Conservation (phyloP, 1,140 invertebrate species). For the Drosophila jambulina region DNA sequence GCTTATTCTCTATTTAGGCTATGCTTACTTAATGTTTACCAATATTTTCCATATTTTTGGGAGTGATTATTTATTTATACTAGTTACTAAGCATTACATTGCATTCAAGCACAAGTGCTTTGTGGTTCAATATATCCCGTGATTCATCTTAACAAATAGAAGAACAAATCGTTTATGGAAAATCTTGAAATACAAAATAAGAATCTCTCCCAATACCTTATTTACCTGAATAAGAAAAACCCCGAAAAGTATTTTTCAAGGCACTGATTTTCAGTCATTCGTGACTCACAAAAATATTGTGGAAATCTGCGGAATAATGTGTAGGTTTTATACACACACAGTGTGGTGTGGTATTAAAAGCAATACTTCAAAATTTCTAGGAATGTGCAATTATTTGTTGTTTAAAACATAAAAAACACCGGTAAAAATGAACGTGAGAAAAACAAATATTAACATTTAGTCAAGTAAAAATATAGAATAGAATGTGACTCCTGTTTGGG, state of each 20-base stretch:
- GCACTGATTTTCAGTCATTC: conserved; percentile 1
- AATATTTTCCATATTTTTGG: not conserved
- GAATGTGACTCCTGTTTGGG: not conserved
- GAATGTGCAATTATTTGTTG: not conserved
- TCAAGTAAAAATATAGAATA: not conserved
- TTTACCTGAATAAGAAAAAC: not conserved
- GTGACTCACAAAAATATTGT: conserved; percentile 4
- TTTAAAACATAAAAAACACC: not conserved
- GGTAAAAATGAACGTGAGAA: conserved; percentile 8
- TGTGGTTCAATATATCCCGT: conserved; percentile 21
- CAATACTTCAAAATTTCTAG: not conserved
- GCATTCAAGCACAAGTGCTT: too few species aligned
- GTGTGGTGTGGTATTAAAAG: not conserved
- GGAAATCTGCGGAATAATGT: not conserved
- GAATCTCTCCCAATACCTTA: too few species aligned
- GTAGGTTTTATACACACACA: not conserved
- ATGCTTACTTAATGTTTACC: not conserved
- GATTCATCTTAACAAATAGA: conserved; percentile 11
- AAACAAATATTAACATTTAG: conserved; percentile 10
- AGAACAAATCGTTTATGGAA: not conserved
- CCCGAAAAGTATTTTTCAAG: not conserved
- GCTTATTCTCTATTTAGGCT: not conserved
- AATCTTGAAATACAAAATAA: not conserved
- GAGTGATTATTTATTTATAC: not conserved
- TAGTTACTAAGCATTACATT: too few species aligned